A percentile compares a stretch with the other conserved stretches of the same genome.
Evolutionary conservation across 1,140 invertebrate species (phyloP).

Genomic region (Venturia canescens): DNA sequence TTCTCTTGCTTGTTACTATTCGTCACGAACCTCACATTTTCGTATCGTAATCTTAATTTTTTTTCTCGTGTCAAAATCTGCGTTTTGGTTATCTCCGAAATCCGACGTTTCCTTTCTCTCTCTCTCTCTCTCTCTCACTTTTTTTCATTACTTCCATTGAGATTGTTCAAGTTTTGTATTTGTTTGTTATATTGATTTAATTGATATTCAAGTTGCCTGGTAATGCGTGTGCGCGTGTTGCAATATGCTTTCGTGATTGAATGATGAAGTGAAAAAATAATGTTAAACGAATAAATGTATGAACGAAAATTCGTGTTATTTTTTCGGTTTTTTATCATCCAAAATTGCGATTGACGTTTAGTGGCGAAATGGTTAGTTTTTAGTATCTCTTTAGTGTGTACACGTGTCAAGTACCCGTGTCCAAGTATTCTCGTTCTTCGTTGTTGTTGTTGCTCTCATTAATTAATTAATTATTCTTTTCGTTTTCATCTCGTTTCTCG

Average conservation of each 20-base stretch:
- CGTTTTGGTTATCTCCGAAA: too few relatives aligned
- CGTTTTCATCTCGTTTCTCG: conserved; percentile 14
- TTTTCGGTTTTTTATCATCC: too few relatives aligned
- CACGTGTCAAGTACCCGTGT: conserved; percentile 66
- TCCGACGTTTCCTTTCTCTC: too few relatives aligned
- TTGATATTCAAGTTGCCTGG: conserved; percentile 11
- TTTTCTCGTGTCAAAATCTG: too few relatives aligned
- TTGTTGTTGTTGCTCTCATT: not conserved
- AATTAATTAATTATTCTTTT: conserved; percentile 45
- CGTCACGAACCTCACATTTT: too few relatives aligned
- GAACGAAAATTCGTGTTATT: conserved; percentile 12
- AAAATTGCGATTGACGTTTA: not conserved
- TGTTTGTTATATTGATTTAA: conserved; percentile 9
- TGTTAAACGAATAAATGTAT: not conserved
- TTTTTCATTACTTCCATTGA: conserved; percentile 9
- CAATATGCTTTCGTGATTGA: too few relatives aligned
- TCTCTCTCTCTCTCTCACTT: not conserved
- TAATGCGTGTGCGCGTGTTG: conserved; percentile 27
- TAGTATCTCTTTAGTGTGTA: conserved; percentile 54
- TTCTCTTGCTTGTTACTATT: not conserved
- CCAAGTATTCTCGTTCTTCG: conserved; percentile 12
- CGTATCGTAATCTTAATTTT: too few relatives aligned
- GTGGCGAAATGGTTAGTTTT: conserved; percentile 31
- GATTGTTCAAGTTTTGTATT: conserved; percentile 18
- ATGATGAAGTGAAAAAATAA: too few relatives aligned